Base-by-base conservation (phyloP, 2,113 vertebrate genomes). In the Varanus komodoensis region DNA sequence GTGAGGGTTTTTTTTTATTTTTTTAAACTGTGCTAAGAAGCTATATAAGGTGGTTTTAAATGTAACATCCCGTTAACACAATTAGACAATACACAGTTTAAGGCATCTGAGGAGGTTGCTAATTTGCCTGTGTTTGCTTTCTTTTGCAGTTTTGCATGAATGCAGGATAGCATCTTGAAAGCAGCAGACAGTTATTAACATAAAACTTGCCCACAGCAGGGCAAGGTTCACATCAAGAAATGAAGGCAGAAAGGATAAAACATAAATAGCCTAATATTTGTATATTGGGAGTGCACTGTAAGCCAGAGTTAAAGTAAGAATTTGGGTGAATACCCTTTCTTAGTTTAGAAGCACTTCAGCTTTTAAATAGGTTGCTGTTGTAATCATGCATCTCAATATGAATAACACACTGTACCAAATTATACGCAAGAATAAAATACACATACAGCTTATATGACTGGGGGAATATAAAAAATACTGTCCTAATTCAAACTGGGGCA, bases 351-450 rank as follows among this genome's bases (percentile, higher is more conserved):
- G 85, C 89, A 17, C 81, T 94, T 92, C 74, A 89, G 93, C 95
- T 93, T 89, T 89, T 93, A 87, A 93, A 96, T 92, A 91, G 90
- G 95, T 94, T 93, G 92, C 89, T 94, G 93, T 93, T 94, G n/a
- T 82, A 92, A 86, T 89, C 89, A 93, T 94, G 93, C 94, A 95
- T 95, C 91, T 92, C 94, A 91, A 93, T 95, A 92, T 88, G 93
- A 84, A 95, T 96, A 95, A 95, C 92, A 97, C 95, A 94, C 94
- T 96, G 94, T 88, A 95, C 96, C 95, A 87, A 89, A 95, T 96
- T 97, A 97, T 96, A 95, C 91, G 88, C 95, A 96, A 96, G 95
- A 94, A 95, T 96, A 94, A 44, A 81, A 92, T 93, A 96, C 94
- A 94, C 64, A 19, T 48, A 19, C 0, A 81, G 92, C 94, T 91